phyloP scores from a whole-genome alignment of 2,888 invertebrate species.

The Agonopterix heracliana region DNA sequence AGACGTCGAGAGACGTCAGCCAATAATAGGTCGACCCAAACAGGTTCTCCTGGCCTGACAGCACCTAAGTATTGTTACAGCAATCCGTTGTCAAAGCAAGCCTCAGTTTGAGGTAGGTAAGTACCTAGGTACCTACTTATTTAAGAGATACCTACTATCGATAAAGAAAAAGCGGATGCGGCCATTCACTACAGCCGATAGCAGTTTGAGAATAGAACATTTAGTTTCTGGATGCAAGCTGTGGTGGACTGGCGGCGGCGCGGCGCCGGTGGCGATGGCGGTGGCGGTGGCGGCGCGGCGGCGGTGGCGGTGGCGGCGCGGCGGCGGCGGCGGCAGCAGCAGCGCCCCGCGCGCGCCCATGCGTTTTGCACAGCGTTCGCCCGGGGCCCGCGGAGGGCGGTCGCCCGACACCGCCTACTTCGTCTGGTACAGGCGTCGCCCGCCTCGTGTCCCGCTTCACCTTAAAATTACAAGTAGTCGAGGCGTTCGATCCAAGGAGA shows the following conservation, averaged over 20 bases:
- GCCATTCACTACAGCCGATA: conserved; percentile 54
- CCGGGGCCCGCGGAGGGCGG: conserved; percentile 71
- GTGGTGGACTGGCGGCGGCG: conserved; percentile 52
- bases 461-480: conserved; percentile 48
- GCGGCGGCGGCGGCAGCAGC: conserved; percentile 23
- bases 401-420: conserved; percentile 73
- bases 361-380: conserved; percentile 61
- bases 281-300: no score
- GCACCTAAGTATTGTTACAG: no score
- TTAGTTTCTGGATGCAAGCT: conserved; percentile 60
- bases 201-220: conserved; percentile 66
- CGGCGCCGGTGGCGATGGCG: no score
- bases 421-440: conserved; percentile 72
- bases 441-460: conserved; percentile 69
- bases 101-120: neutral
- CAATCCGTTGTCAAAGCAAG: no score
- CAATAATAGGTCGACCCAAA: no score
- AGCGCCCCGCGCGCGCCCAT: conserved; percentile 54
- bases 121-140: neutral
- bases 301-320: no score
- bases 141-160: neutral
- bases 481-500: conserved; percentile 37
- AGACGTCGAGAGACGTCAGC: no score
- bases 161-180: conserved; percentile 5
- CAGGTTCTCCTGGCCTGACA: no score